Evolutionary conservation across 1,140 invertebrate species (phyloP), one percentile per base, ranked within the genome.

Genomic region (Dolichoris vasculosae): DNA sequence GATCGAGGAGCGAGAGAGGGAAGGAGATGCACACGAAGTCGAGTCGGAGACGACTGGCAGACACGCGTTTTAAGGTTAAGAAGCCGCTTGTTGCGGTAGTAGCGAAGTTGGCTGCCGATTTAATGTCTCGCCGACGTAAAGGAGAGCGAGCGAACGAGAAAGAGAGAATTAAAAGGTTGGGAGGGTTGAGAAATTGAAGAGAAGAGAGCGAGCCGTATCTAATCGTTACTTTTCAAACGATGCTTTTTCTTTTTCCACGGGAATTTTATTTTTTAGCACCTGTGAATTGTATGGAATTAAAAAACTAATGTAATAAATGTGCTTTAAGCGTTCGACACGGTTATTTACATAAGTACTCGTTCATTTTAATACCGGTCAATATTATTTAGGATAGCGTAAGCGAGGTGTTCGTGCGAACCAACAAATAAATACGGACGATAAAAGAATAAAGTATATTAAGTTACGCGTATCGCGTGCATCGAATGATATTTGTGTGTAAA

Each of bases 11-110:
- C 4, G n/a, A 8, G 69, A 43, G 64, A 43, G n/a, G 23, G 6
- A 51, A 51, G 20, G 40, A 30, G 71, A 46, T 75, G 6, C 71
- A 32, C 32, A 67, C 15, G 32, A 35, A 13, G 32, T 30, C 23
- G 43, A 75, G 43, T n/a, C 75, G 30, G 35, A 79, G 32, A 32
- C 51, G 77, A 79, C 20, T 63, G 51, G 77, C 77, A 79, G 55
- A 63, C 51, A 79, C 48, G 38, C 59, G 35, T 80, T 46, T 43
- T 64, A 43, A 67, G 26, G 30, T 76, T 76, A 76, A 76, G 76
- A 78, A 59, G 76, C 51, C 69, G 69, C 23, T 73, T 73, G 40
- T 73, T 78, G 32, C 30, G 23, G 35, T 35, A 55, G 76, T 78
- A 78, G 76, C 32, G 8, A 15, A 4, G 6, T 51, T 20, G 32